Conservation (phyloP, 2,888 invertebrate species). For the Nysson spinosus region DNA sequence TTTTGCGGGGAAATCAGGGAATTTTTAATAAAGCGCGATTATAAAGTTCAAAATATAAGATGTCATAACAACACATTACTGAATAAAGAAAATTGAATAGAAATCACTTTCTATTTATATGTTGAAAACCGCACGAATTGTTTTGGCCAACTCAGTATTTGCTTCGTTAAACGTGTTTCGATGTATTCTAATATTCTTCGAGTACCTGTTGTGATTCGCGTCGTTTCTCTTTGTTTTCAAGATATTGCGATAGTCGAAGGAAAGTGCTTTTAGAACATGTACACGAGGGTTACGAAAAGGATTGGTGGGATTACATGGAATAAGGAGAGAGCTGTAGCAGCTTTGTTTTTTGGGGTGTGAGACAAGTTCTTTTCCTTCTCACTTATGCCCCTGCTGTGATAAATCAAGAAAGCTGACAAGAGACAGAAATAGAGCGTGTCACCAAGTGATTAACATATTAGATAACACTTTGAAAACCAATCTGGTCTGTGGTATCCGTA, state of each 20-base stretch:
- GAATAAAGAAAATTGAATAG: too few species aligned
- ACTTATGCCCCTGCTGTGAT: slow-evolving; percentile 75
- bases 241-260: slow-evolving; percentile 98
- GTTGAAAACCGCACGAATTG: too few species aligned
- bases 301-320: slow-evolving; percentile 98
- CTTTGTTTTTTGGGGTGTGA: slow-evolving; percentile 54
- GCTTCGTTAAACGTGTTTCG: too few species aligned
- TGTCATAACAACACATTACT: too few species aligned
- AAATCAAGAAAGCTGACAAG: slow-evolving; percentile 70
- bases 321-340: slow-evolving; percentile 75
- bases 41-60: too few species aligned
- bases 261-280: slow-evolving; percentile 98
- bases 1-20: too few species aligned
- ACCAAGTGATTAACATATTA: slow-evolving; percentile 63
- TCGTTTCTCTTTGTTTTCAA: slow-evolving; percentile 76
- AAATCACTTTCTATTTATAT: too few species aligned
- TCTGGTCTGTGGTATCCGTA: slow-evolving; percentile 61
- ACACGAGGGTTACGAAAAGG: slow-evolving; percentile 98
- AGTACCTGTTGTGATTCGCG: background rate
- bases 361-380: slow-evolving; percentile 59
- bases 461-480: slow-evolving; percentile 61
- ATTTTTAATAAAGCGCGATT: too few species aligned
- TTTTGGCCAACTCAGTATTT: too few species aligned
- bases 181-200: too few species aligned
- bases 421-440: slow-evolving; percentile 63